A percentile compares a stretch with the other conserved stretches of the same genome.
Conservation (phyloP, 1,140 invertebrate species). For the Drosophila bocqueti region DNA sequence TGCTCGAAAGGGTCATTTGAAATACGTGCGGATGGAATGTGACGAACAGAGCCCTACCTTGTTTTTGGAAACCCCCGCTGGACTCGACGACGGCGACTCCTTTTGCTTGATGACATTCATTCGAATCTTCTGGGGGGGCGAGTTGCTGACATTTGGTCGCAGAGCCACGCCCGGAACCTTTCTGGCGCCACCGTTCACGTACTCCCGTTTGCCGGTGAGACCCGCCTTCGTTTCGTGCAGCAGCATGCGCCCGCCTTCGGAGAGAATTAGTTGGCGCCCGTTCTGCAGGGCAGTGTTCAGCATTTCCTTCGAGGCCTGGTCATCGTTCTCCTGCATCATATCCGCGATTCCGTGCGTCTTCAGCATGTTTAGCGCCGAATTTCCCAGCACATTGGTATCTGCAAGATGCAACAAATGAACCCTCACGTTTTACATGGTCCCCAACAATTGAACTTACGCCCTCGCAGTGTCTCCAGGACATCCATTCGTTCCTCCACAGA, state of each 20-base stretch:
- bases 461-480: conserved; percentile 64
- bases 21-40: no score
- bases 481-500: conserved; percentile 73
- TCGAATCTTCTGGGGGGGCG: conserved; percentile 67
- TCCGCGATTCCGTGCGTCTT: conserved; percentile 93
- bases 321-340: conserved; percentile 87
- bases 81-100: conserved; percentile 27
- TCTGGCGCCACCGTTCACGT: conserved; percentile 52
- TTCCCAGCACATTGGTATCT: conserved; percentile 66
- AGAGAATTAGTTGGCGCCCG: conserved; percentile 91
- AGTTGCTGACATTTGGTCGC: conserved; percentile 30
- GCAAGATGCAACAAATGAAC: background rate
- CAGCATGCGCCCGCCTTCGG: conserved; percentile 92
- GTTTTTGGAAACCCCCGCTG: conserved; percentile 63
- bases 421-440: background rate
- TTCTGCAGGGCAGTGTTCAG: conserved; percentile 92
- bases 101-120: conserved; percentile 75
- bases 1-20: conserved; percentile 13
- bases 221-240: conserved; percentile 86
- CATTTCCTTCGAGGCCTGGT: conserved; percentile 87
- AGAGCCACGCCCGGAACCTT: conserved; percentile 28
- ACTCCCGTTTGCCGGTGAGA: conserved; percentile 47
- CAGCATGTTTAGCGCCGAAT: conserved; percentile 87
- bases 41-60: conserved; percentile 42
- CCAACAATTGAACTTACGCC: conserved; percentile 44